phyloP scores from a whole-genome alignment of 2,113 vertebrate genomes.

The Telmatochromis bifrenatus region DNA sequence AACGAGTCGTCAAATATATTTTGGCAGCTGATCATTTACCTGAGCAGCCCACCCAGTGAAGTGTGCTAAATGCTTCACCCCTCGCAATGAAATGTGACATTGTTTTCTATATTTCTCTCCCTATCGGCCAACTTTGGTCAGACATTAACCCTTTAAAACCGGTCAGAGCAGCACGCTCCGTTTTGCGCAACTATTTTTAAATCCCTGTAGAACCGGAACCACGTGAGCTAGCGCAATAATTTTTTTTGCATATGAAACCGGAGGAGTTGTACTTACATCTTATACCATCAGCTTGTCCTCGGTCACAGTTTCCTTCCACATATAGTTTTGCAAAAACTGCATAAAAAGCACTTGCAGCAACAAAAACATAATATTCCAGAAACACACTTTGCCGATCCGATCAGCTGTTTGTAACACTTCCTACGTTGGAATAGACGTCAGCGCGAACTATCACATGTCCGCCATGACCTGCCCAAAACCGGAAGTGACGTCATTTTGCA shows the following conservation, averaged over 20 bases:
- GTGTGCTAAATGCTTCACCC: not conserved
- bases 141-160: not conserved
- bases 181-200: fast-evolving
- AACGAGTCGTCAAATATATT: not conserved
- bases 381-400: fast-evolving
- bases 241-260: no score
- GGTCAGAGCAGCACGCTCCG: fast-evolving
- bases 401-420: fast-evolving
- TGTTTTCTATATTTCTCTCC: not conserved
- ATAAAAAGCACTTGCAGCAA: no score
- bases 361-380: no score
- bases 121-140: not conserved
- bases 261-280: no score
- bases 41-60: not conserved
- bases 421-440: fast-evolving
- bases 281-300: no score
- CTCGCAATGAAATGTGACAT: not conserved
- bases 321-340: fast-evolving
- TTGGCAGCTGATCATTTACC: not conserved
- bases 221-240: fast-evolving
- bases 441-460: fast-evolving
- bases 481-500: no score
- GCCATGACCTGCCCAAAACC: fast-evolving
- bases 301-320: no score
- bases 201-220: fast-evolving